Conservation (phyloP, 2,797 vertebrate species). For the Gymnoscopelus braueri region DNA sequence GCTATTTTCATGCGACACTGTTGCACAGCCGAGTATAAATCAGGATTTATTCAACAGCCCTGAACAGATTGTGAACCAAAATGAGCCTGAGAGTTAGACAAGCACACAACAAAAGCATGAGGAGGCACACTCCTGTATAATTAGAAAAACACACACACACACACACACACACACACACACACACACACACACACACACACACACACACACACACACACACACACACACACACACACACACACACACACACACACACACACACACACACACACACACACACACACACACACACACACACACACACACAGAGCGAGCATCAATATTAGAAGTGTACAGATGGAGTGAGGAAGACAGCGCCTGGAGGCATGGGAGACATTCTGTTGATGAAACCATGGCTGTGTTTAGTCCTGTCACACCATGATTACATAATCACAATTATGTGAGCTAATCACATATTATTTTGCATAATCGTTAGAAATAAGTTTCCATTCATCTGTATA, state of each 20-base stretch:
- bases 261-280: background rate
- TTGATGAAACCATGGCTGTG: conserved; percentile 60
- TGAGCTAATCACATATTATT: too few relatives aligned
- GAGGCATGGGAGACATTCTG: conserved; percentile 50
- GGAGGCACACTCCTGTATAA: background rate
- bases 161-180: background rate
- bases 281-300: conserved; percentile 3
- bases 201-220: conserved; percentile 3
- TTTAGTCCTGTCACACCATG: conserved; percentile 9
- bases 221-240: background rate
- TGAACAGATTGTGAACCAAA: conserved; percentile 38
- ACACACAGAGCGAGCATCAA: conserved; percentile 6
- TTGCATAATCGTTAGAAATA: too few relatives aligned
- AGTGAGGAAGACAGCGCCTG: conserved; percentile 32
- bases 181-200: background rate
- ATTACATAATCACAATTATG: too few relatives aligned
- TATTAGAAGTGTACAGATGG: conserved; percentile 28
- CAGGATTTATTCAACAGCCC: conserved; percentile 49
- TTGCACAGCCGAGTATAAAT: too few relatives aligned
- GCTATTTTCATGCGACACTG: too few relatives aligned
- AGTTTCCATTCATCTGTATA: too few relatives aligned
- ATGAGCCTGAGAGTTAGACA: conserved; percentile 28
- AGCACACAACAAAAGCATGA: background rate
- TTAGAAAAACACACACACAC: conserved; percentile 1
- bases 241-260: background rate